Conservation (phyloP, 2,888 invertebrate genomes). For the Perizoma flavofasciatum region DNA sequence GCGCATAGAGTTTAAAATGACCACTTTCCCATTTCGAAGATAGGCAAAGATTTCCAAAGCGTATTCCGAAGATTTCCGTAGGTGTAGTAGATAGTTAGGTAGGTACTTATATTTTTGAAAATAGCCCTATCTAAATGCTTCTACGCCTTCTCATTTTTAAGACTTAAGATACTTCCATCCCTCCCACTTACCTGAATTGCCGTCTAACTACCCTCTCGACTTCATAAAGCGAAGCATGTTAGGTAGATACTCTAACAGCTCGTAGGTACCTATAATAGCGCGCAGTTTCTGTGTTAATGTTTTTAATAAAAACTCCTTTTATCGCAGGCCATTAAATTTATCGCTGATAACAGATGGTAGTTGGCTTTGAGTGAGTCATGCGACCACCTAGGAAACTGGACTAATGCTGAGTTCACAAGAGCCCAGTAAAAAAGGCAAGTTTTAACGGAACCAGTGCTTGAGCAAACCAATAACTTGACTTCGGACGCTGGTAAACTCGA, state of each 20-base stretch:
- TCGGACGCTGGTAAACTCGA: too few species aligned
- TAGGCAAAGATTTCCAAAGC: too few species aligned
- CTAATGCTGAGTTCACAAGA: neutral
- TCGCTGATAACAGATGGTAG: conserved; percentile 39
- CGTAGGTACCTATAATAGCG: conserved; percentile 8
- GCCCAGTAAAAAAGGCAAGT: neutral
- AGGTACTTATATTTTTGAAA: too few species aligned
- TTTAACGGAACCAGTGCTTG: too few species aligned
- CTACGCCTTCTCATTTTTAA: too few species aligned
- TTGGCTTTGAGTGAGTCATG: conserved; percentile 32
- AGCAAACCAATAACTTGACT: too few species aligned
- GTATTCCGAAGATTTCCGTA: too few species aligned
- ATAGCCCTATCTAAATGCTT: too few species aligned
- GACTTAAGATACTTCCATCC: too few species aligned
- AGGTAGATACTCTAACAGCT: conserved; percentile 2
- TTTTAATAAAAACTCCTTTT: conserved; percentile 51
- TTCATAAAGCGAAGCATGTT: conserved; percentile 23
- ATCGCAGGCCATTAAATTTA: conserved; percentile 49
- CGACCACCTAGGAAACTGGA: conserved; percentile 10
- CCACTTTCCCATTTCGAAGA: too few species aligned
- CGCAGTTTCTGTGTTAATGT: conserved; percentile 45
- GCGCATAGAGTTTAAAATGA: too few species aligned
- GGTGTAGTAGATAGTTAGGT: too few species aligned
- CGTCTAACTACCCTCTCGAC: conserved; percentile 10
- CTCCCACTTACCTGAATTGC: neutral